phyloP scores from a whole-genome alignment of 2,113 vertebrate species.

The Centropristis striata region DNA sequence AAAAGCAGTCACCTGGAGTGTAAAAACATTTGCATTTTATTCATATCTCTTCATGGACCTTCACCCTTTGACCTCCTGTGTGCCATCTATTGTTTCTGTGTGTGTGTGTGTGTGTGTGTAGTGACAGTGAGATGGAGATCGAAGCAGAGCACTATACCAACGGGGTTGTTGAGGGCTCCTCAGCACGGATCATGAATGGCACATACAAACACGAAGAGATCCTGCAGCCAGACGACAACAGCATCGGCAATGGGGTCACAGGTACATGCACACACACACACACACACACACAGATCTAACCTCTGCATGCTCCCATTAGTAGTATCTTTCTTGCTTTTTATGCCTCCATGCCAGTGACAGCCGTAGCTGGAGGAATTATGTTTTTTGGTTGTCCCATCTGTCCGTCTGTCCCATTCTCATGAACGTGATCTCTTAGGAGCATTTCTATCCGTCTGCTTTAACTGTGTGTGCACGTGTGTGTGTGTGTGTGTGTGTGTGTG shows the following conservation, averaged over 20 bases:
- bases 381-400: no score
- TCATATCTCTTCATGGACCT: no score
- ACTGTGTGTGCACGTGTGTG: not conserved
- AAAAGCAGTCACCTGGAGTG: no score
- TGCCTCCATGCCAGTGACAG: not conserved
- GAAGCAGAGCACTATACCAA: conserved; percentile 97
- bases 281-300: not conserved
- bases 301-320: not conserved
- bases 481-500: conserved; percentile 1
- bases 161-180: conserved; percentile 91
- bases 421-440: no score
- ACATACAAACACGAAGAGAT: conserved; percentile 97
- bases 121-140: conserved; percentile 99
- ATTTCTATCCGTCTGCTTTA: not conserved
- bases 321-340: no score
- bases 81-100: not conserved
- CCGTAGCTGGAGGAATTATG: no score
- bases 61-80: no score
- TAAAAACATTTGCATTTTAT: no score
- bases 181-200: conserved; percentile 95
- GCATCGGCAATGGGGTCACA: conserved; percentile 90
- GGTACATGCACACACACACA: conserved; percentile 62
- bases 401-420: no score
- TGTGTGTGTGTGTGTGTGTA: conserved; percentile 71
- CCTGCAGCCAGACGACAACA: conserved; percentile 94